Evolutionary conservation across 2,888 invertebrate species (phyloP), one percentile per base, ranked within the genome.

Genomic region (Branchipolynoe longqiensis): DNA sequence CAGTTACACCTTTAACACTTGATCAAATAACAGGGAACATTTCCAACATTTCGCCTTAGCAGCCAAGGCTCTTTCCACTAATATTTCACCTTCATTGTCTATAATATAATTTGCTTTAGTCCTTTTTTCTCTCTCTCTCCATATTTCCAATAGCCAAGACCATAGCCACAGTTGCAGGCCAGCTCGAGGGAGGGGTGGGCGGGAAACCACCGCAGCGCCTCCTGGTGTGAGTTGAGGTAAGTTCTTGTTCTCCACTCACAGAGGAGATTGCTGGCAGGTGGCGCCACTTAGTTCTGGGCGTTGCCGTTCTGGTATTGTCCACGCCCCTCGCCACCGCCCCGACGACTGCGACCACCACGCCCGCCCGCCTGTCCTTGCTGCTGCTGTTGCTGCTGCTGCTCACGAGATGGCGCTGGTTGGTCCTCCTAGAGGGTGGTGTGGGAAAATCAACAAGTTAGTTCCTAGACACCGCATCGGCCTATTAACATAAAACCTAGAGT

Each of bases 1-100:
- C 36, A 69, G 78, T 78, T 78, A 78, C 78, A 78, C 78, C 48
- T 41, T 78, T 78, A 78, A 78, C 78, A 78, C 54, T n/a, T 78
- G 41, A 78, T 78, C 41, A 48, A 78, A 54, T 78, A 78, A 78
- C 54, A 28, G 78, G 78, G 48, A 78, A 41, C 33, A 25, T 1
- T 41, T 40, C 73, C 73, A 73, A 62, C 62, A 38, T 69, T 31
- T 31, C 22, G 38, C 69, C 69, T 69, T 69, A n/a, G 69, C 69
- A 69, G 69, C 38, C 38, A 33, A 69, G 69, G 69, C 69, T 1
- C 12, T 36, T 31, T 62, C 56, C 56, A n/a, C 25, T 56, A 31
- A 28, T 62, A n/a, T n/a, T n/a, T n/a, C n/a, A n/a, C n/a, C n/a
- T n/a, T n/a, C n/a, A n/a, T n/a, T n/a, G n/a, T n/a, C n/a, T n/a